phyloP scores from a whole-genome alignment of 2,888 invertebrate genomes.

The Papilio protenor region DNA sequence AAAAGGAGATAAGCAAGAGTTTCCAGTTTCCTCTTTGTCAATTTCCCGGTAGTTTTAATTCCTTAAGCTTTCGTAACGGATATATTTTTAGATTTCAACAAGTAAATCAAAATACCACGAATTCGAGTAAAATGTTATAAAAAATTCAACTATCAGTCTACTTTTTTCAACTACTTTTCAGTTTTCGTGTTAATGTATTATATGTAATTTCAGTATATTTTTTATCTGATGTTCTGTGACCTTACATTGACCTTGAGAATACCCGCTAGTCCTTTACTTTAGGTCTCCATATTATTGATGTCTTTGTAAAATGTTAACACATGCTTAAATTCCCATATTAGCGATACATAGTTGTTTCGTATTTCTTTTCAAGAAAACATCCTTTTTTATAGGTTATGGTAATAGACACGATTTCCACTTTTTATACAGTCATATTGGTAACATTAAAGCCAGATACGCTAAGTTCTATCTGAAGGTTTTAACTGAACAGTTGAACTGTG shows the following conservation, averaged over 20 bases:
- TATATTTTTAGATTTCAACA: no score
- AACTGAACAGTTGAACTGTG: no score
- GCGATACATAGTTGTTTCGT: neutral
- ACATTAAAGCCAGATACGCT: no score
- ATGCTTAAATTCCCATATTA: neutral
- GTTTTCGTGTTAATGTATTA: neutral
- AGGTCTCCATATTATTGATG: neutral
- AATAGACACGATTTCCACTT: no score
- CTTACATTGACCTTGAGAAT: neutral
- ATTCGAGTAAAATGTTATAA: neutral
- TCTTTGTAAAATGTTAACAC: neutral
- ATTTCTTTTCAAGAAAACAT: neutral
- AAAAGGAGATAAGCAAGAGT: neutral
- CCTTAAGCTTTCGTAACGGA: no score
- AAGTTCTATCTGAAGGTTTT: no score
- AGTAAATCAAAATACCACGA: neutral
- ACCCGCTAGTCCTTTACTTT: neutral
- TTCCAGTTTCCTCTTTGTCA: neutral
- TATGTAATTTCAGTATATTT: neutral
- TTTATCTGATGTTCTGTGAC: constrained; percentile 2
- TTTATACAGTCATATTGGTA: no score
- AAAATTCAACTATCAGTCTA: neutral
- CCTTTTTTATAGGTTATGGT: neutral
- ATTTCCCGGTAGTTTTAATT: no score
- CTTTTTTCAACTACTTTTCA: neutral